phyloP scores from a whole-genome alignment of 2,888 invertebrate genomes.

The Pseudococcus longispinus region DNA sequence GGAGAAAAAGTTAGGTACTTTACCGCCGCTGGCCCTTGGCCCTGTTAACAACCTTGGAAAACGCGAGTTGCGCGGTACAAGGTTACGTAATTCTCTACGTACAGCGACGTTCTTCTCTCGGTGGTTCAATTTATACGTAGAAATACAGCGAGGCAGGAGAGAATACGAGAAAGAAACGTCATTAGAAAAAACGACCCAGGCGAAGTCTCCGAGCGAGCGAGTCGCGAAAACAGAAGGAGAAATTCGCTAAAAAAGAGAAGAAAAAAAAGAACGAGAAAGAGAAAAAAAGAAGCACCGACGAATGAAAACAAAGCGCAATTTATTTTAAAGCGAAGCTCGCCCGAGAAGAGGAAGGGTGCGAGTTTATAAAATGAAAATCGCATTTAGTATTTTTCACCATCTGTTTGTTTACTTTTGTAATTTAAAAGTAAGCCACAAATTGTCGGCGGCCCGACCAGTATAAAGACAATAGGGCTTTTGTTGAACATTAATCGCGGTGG shows the following conservation, averaged over 20 bases:
- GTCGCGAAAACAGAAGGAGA: not conserved
- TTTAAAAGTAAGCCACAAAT: conserved; percentile 31
- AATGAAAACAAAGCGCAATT: conserved; percentile 3
- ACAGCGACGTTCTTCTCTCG: no score
- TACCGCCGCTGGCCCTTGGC: not conserved
- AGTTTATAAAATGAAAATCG: conserved; percentile 37
- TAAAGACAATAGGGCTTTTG: conserved; percentile 24
- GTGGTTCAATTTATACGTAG: not conserved
- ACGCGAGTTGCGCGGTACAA: not conserved
- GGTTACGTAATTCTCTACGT: not conserved
- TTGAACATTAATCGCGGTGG: conserved; percentile 35
- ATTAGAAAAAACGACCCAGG: not conserved
- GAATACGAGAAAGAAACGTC: not conserved
- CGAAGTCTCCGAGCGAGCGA: not conserved
- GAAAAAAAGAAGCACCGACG: not conserved
- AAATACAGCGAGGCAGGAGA: not conserved
- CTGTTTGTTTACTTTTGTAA: conserved; percentile 37
- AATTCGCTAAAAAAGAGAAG: conserved; percentile 1
- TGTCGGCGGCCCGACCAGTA: not conserved
- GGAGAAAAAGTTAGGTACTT: conserved; percentile 8
- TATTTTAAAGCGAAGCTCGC: conserved; percentile 8
- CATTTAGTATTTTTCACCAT: conserved; percentile 35
- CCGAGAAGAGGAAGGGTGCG: not conserved
- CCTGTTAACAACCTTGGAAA: not conserved
- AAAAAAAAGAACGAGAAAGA: no score